phyloP scores from a whole-genome alignment of 1,140 invertebrate species.

The Diprion similis region DNA sequence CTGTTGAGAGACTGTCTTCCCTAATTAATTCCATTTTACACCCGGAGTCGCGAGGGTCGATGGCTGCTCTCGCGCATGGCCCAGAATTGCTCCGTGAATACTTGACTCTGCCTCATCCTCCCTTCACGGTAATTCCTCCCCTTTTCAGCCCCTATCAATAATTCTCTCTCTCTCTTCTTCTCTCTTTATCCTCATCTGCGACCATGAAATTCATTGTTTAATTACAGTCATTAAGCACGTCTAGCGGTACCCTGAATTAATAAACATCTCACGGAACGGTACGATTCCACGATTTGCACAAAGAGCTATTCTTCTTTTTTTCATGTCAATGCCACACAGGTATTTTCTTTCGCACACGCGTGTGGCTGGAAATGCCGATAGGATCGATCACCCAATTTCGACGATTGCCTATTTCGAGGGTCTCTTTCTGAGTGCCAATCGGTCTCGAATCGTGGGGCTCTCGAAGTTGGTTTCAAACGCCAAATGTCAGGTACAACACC shows the following conservation, averaged over 20 bases:
- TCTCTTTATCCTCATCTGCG: too few relatives aligned
- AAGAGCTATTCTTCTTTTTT: too few relatives aligned
- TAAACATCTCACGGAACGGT: too few relatives aligned
- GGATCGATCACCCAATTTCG: slow-evolving; percentile 1
- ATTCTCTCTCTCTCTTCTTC: neutral
- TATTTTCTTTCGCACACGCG: too few relatives aligned
- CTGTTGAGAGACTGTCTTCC: slow-evolving; percentile 56
- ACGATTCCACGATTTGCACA: too few relatives aligned
- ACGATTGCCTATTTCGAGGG: slow-evolving; percentile 7
- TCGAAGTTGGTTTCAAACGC: neutral
- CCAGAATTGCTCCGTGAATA: too few relatives aligned
- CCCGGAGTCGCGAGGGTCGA: slow-evolving; percentile 33
- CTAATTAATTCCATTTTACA: slow-evolving; percentile 63
- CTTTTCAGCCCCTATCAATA: slow-evolving; percentile 13
- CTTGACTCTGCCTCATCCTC: slow-evolving; percentile 21
- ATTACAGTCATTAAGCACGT: too few relatives aligned
- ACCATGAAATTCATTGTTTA: too few relatives aligned
- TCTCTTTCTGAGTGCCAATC: neutral
- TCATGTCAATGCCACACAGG: too few relatives aligned
- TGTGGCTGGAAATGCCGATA: neutral
- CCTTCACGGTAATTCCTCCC: slow-evolving; percentile 14
- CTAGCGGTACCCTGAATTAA: too few relatives aligned
- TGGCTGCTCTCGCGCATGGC: slow-evolving; percentile 6
- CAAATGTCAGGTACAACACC: slow-evolving; percentile 7
- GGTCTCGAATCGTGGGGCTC: neutral